These are phyloP conservation scores for Oeneis ivallda DNA, from an alignment of 2,888 invertebrate genomes.

Conservation along the genomic window DNA sequence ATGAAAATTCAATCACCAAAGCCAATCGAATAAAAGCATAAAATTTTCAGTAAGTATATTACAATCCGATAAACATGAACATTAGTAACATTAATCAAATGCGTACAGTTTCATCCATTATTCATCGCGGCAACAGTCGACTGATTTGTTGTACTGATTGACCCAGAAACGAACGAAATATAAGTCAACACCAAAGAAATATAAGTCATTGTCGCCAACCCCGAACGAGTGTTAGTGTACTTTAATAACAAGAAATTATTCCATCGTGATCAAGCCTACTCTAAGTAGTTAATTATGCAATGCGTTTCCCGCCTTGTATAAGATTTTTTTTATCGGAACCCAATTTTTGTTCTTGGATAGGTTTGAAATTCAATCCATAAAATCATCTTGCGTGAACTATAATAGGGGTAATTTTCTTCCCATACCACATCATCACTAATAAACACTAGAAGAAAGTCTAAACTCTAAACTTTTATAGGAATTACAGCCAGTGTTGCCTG, in stretches of 20 bases:
- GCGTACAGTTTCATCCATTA: slow-evolving; percentile 26
- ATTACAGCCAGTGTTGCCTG: neutral
- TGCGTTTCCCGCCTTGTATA: neutral
- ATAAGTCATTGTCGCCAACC: neutral
- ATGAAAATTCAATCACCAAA: no score
- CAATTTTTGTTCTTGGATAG: neutral
- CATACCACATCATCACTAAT: neutral
- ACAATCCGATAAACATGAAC: neutral
- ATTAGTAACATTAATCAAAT: slow-evolving; percentile 26
- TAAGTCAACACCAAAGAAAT: neutral
- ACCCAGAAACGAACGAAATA: slow-evolving; percentile 25
- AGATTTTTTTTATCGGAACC: no score
- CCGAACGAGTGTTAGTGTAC: neutral
- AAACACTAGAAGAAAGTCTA: neutral
- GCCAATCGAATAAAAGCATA: no score
- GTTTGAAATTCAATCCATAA: neutral
- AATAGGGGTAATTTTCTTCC: neutral
- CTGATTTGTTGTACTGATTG: slow-evolving; percentile 31
- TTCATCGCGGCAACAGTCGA: slow-evolving; percentile 29
- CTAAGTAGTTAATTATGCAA: neutral
- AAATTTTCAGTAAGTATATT: neutral
- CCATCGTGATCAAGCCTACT: neutral
- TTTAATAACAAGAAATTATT: neutral
- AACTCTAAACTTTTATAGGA: neutral
- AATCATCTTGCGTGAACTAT: neutral